Percentiles rank a stretch among this genome's conserved stretches.
phyloP scores from a whole-genome alignment of 2,113 vertebrate genomes.

The Ondatra zibethicus region DNA sequence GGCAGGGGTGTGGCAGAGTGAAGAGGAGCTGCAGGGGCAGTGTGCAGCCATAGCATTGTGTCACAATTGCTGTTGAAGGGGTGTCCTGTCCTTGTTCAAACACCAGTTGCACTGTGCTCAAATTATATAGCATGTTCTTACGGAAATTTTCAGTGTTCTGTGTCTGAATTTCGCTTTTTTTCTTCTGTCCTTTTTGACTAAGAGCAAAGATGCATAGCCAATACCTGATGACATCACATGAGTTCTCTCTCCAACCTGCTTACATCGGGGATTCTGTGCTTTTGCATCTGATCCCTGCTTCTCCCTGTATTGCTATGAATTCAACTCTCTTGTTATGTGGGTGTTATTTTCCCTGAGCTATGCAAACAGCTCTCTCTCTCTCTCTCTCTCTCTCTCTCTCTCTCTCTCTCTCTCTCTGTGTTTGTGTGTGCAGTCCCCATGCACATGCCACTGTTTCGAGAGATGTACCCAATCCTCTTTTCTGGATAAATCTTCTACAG shows the following conservation, averaged over 20 bases:
- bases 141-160: neutral
- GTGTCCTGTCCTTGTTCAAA: neutral
- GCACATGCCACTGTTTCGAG: rapidly evolving
- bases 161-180: neutral
- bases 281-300: neutral
- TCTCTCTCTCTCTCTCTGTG: neutral
- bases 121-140: neutral
- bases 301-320: neutral
- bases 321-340: neutral
- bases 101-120: neutral
- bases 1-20: neutral
- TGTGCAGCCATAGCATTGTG: no score
- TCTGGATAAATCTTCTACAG: neutral
- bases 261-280: no score
- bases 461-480: neutral
- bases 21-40: rapidly evolving
- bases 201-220: neutral
- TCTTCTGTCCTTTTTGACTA: neutral
- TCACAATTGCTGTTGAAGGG: neutral
- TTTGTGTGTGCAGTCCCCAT: no score
- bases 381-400: no score
- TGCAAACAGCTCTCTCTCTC: neutral
- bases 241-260: neutral
- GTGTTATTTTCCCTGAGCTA: neutral
- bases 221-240: rapidly evolving